Percentiles rank a stretch among this genome's conserved stretches.
phyloP scores from a whole-genome alignment of 2,113 vertebrate genomes.

The Myiozetetes cayanensis region DNA sequence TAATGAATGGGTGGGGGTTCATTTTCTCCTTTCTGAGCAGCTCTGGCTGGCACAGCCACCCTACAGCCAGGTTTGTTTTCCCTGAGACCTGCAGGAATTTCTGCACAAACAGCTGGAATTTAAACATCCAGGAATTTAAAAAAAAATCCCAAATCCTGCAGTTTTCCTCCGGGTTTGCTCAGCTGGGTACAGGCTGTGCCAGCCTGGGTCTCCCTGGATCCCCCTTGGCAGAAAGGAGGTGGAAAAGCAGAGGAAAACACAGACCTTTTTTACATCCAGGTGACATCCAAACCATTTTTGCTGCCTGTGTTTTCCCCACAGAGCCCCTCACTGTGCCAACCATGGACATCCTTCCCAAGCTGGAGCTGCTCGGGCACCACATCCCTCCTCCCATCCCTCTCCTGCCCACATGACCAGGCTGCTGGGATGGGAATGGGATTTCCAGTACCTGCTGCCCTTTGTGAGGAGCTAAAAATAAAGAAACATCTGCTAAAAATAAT shows the following conservation, averaged over 20 bases:
- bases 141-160: not conserved
- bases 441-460: not conserved
- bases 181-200: not conserved
- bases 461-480: not conserved
- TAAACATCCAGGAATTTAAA: not conserved
- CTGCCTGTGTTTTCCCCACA: rapidly evolving
- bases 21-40: not conserved
- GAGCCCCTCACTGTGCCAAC: not conserved
- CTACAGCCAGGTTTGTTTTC: not conserved
- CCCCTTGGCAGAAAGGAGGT: not conserved
- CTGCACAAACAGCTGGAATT: not conserved
- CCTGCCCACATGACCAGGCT: not conserved
- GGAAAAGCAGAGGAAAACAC: rapidly evolving
- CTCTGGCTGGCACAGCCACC: not conserved
- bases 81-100: not conserved
- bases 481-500: constrained; percentile 18
- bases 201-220: not conserved
- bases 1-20: not conserved
- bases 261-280: not conserved
- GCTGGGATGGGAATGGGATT: not conserved
- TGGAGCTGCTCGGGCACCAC: not conserved
- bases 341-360: not conserved
- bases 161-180: not conserved
- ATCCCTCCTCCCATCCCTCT: not conserved
- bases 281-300: not conserved